Evolutionary conservation across 2,888 invertebrate genomes (phyloP).

Genomic region (Phania funesta): DNA sequence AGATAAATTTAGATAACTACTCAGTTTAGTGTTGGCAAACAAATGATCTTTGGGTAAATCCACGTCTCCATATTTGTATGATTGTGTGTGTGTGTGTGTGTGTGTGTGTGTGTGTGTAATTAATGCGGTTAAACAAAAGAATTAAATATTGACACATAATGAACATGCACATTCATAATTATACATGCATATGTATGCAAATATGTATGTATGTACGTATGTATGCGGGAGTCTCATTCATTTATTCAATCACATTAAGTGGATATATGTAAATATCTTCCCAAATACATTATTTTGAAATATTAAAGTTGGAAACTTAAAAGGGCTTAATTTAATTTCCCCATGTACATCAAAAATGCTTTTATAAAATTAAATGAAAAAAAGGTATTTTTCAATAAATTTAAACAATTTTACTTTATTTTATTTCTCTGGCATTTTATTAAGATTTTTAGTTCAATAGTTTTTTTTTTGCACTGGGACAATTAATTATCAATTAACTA

Average conservation of each 20-base stretch:
- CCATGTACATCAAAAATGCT: background rate
- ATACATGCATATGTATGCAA: background rate
- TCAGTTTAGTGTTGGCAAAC: too few relatives aligned
- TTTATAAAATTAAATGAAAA: background rate
- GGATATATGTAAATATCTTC: background rate
- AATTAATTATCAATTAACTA: too few relatives aligned
- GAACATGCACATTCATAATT: background rate
- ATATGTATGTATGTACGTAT: background rate
- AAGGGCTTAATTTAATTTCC: background rate
- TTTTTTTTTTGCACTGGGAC: too few relatives aligned
- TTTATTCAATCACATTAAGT: background rate
- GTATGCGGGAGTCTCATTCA: background rate
- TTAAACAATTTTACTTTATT: background rate
- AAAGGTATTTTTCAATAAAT: background rate
- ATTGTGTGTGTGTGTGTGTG: too few relatives aligned
- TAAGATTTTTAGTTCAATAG: too few relatives aligned
- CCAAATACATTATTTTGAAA: background rate
- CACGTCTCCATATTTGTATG: too few relatives aligned
- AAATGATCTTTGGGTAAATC: too few relatives aligned
- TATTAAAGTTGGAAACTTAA: background rate
- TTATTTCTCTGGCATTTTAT: too few relatives aligned
- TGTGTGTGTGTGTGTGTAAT: slow-evolving; percentile 4
- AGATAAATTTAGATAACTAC: too few relatives aligned
- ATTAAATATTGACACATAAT: slow-evolving; percentile 27
- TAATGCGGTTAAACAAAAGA: slow-evolving; percentile 51